Evolutionary conservation across 1,140 invertebrate species (phyloP), one percentile per base, ranked within the genome.

Genomic region (Drosophila triauraria): DNA sequence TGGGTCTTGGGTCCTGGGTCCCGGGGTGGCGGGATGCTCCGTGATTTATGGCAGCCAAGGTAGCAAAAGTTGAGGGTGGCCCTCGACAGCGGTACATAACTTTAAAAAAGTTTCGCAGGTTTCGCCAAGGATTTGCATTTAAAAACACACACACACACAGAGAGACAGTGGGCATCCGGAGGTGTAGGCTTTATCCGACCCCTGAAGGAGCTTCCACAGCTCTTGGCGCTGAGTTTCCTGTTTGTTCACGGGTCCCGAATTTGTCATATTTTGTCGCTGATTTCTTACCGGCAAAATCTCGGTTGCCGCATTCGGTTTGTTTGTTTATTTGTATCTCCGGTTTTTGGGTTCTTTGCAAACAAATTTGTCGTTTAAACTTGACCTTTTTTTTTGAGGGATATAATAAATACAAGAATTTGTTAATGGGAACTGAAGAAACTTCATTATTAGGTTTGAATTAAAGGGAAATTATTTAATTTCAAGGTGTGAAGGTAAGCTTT

Each of bases 91-190:
- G 64, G 71, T 51, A 64, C 74, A 63, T 58, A 74, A 84, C 77
- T 83, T 88, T 80, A 83, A 87, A 79, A 88, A 88, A 88, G 85
- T 87, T 87, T 88, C 30, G 50, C 80, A 72, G 81, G 78, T 76
- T 90, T 90, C 13, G 75, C 67, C 70, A 82, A 85, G 85, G 85
- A 90, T 90, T 90, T 90, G 81, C 85, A 90, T 90, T 90, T 84
- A 56, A 56, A 78, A 90, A 68, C 75, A 71, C 81, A 75, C 63
- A 61, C 48, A 59, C 40, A 9, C 12, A 38, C 17, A 54, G 3
- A 20, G 23, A 67, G 43, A 48, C 27, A 56, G 43, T 27, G 46
- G 54, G 51, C 46, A 43, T 75, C 72, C 71, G 59, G 58, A 44
- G 44, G 6, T 32, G 57, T 57, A 17, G 47, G 20, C 20, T 27